Conservation (phyloP, 2,797 vertebrate species). For the Tokudaia muenninki region DNA sequence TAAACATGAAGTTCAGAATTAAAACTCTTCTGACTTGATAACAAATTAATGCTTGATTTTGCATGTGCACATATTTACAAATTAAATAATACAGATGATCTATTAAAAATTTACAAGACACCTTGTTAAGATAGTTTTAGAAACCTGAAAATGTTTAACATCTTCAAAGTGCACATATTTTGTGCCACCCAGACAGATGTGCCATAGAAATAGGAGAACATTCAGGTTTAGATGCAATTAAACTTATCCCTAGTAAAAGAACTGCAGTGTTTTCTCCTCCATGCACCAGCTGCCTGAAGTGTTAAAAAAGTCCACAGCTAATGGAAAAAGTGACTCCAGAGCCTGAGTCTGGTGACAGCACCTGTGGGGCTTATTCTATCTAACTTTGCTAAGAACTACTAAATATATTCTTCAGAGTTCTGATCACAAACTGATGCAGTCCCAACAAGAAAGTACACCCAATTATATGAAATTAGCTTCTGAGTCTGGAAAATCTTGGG, state of each 20-base stretch:
- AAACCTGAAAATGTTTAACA: slow-evolving; percentile 16
- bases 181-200: slow-evolving; percentile 66
- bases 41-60: neutral
- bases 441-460: slow-evolving; percentile 54
- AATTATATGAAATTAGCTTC: slow-evolving; percentile 72
- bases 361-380: slow-evolving; percentile 16
- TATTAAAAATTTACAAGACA: neutral
- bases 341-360: neutral
- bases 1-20: neutral
- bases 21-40: neutral
- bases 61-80: neutral
- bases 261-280: slow-evolving; percentile 53
- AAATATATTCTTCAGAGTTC: neutral
- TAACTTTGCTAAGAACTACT: slow-evolving; percentile 53
- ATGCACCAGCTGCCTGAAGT: slow-evolving; percentile 63
- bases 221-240: slow-evolving; percentile 58
- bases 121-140: slow-evolving; percentile 21
- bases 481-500: slow-evolving; percentile 60
- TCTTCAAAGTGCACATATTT: neutral
- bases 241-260: slow-evolving; percentile 52
- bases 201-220: slow-evolving; percentile 61
- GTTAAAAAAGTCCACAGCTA: slow-evolving; percentile 46
- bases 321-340: slow-evolving; percentile 69
- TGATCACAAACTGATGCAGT: slow-evolving; percentile 17
- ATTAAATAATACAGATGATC: neutral